These are phyloP conservation scores for Drosophila pandora DNA, from an alignment of 1,140 invertebrate species.

Conservation along the genomic window DNA sequence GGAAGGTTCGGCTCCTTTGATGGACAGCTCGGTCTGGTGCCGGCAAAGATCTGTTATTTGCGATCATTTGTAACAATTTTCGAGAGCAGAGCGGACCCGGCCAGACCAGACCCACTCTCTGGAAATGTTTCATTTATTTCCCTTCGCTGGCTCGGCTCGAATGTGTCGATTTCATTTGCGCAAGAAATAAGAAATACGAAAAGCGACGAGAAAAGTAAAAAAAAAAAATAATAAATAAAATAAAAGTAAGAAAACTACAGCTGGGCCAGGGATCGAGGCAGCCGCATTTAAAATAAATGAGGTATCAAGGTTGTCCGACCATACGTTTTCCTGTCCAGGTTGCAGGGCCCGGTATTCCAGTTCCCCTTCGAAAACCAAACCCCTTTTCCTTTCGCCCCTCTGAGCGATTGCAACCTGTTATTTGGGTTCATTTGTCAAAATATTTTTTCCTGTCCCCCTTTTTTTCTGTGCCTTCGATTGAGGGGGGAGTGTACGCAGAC, in stretches of 20 bases:
- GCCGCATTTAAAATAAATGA: constrained; percentile 81
- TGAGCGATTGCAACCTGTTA: constrained; percentile 83
- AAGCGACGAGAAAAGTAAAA: constrained; percentile 19
- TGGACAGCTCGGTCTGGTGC: constrained; percentile 61
- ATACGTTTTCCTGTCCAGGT: constrained; percentile 76
- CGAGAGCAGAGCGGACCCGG: constrained; percentile 51
- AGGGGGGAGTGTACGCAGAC: constrained; percentile 42
- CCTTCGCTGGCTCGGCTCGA: constrained; percentile 44
- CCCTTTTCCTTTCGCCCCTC: constrained; percentile 23
- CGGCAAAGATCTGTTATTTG: constrained; percentile 83
- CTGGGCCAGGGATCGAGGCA: constrained; percentile 43
- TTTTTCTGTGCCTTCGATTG: constrained; percentile 51
- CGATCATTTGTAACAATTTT: constrained; percentile 84
- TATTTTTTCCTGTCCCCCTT: constrained; percentile 77
- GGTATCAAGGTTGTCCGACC: constrained; percentile 82
- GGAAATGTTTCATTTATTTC: constrained; percentile 55
- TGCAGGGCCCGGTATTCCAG: constrained; percentile 30
- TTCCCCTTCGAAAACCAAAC: constrained; percentile 14
- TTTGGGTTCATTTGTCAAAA: constrained; percentile 84
- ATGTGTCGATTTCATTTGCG: constrained; percentile 81
- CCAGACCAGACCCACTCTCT: constrained; percentile 2
- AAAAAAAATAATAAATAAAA: constrained; percentile 33
- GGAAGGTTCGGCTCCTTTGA: constrained; percentile 73
- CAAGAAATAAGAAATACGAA: constrained; percentile 53
- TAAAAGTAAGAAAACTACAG: constrained; percentile 40